Evolutionary conservation across 53 echinoderm and acorn worm genomes (phyloP), one percentile per base, ranked within the genome.

Genomic region (Apostichopus leukothele): DNA sequence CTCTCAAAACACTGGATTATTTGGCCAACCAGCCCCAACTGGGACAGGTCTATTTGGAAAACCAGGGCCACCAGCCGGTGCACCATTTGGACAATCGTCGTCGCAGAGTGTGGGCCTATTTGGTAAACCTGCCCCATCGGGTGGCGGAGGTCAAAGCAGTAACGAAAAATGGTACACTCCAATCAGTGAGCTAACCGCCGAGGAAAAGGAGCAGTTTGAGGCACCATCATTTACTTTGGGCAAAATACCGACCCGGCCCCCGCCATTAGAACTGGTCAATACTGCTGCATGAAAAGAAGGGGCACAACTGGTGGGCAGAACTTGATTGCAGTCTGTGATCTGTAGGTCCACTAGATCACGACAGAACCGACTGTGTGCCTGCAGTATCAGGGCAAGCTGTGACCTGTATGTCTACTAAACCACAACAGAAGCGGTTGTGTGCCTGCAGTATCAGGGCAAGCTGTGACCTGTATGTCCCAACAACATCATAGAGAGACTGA

Each of bases 201-300:
- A 94, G 75, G 95, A 97, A 67, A 94, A 88, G 86, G 93, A 95
- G 88, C 94, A 97, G 63, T 97, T 93, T 92, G 92, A 97, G 60
- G 95, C 97, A 6, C 19, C 83, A n/a, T 11, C 88, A 66, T 97
- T 97, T 83, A 97, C 92, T 0, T 55, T 97, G n/a, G 97, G 97
- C 53, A 95, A 94, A 77, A 92, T 97, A 59, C 97, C 97, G 39
- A 92, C 88, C 52, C 73, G 93, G 9, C 97, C 97, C 5, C 97
- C 97, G 50, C 95, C 97, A 18, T 76, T 92, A 76, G 97, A 97
- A 88, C 86, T 94, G 51, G 86, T 91, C 21, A 90, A 71, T 11
- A 11, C 50, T 3, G 89, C 77, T 83, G 19, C 59, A 2, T 83
- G 85, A 85, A 76, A 76, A 51, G 18, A 1, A 57, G 9, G 7